These are phyloP conservation scores for Sarcophaga variegata DNA, from an alignment of 2,888 invertebrate species.

Conservation along the genomic window DNA sequence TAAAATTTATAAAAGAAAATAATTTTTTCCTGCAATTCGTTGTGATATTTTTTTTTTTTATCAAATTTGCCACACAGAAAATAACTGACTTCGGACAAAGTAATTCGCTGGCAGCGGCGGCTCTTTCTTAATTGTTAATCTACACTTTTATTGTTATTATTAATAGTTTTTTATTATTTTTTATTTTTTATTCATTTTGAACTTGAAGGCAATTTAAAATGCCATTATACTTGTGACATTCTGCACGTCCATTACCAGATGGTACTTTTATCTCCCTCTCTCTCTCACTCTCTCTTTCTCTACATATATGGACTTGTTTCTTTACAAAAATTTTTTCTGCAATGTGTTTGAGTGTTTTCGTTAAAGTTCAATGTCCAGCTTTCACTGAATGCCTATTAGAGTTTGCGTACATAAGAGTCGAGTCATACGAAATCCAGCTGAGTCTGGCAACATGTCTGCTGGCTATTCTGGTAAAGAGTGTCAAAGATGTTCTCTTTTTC, in stretches of 20 bases:
- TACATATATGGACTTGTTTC: neutral
- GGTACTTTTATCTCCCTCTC: neutral
- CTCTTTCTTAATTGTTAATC: neutral
- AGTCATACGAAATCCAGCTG: neutral
- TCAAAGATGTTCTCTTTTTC: neutral
- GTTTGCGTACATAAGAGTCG: neutral
- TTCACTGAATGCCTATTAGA: conserved; percentile 50
- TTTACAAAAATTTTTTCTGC: neutral
- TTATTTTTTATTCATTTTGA: neutral
- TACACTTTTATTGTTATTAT: neutral
- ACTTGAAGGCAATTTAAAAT: neutral
- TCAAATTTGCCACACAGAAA: too few species aligned
- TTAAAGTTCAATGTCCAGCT: conserved; percentile 64
- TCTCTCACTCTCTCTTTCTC: neutral
- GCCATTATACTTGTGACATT: neutral
- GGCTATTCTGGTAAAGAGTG: too few species aligned
- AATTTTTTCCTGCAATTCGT: too few species aligned
- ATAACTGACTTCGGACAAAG: too few species aligned
- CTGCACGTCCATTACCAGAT: neutral
- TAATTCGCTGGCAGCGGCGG: too few species aligned
- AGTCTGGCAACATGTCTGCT: neutral
- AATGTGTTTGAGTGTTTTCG: neutral
- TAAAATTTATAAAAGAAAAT: too few species aligned
- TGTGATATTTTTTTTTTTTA: too few species aligned
- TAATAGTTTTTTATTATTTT: neutral